A percentile compares a stretch with the other conserved stretches of the same genome.
Conservation (phyloP, 2,113 vertebrate species). For the Rhinoptilus africanus region DNA sequence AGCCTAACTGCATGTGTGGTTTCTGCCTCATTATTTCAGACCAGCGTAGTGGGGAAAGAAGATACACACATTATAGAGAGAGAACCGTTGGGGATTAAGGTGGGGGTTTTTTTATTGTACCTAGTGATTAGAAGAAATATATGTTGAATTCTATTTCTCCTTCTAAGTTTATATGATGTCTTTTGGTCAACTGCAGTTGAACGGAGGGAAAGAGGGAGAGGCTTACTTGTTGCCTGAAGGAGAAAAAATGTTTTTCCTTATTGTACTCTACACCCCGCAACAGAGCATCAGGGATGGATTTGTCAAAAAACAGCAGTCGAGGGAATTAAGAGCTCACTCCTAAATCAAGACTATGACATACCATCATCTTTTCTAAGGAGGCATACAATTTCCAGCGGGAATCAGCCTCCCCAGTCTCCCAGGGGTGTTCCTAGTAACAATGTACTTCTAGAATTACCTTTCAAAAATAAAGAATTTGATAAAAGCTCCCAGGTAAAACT, state of each 20-base stretch:
- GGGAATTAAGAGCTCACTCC: not conserved
- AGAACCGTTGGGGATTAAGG: not conserved
- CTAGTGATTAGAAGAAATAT: not conserved
- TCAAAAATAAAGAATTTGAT: not conserved
- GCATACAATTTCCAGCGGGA: not conserved
- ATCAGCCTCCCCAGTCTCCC: not conserved
- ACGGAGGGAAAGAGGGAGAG: not conserved
- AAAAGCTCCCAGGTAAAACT: not conserved
- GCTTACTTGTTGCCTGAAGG: not conserved
- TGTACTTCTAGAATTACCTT: not conserved
- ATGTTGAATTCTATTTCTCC: not conserved
- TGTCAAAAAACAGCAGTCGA: not conserved
- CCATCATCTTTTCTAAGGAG: not conserved
- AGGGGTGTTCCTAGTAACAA: not conserved
- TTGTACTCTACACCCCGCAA: not conserved
- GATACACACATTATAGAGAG: not conserved
- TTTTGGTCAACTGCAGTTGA: not conserved
- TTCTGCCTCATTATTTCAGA: not conserved
- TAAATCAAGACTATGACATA: not conserved
- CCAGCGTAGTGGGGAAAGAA: not conserved
- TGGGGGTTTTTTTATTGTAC: not conserved
- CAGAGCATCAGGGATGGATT: not conserved
- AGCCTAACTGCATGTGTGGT: not conserved
- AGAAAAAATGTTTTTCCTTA: not conserved
- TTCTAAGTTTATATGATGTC: not conserved